Evolutionary conservation across 2,113 vertebrate genomes (phyloP).

Genomic region (Poeciliopsis retropinna): DNA sequence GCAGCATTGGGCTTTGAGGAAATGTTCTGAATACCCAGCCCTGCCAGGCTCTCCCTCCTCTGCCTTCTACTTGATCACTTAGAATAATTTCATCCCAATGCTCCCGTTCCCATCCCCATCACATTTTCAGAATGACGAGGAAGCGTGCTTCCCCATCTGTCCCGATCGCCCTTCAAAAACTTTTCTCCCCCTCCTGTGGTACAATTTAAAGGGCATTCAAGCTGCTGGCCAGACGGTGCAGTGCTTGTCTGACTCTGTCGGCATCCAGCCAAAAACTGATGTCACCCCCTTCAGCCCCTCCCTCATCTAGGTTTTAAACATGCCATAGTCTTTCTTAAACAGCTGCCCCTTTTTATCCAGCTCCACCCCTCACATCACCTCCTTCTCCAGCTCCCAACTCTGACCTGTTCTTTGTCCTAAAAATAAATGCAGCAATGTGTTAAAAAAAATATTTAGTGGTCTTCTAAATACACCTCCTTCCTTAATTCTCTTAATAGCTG

Average conservation of each 20-base stretch:
- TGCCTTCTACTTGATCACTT: constrained; percentile 65
- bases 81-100: constrained; percentile 62
- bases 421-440: constrained; percentile 38
- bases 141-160: constrained; percentile 38
- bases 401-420: constrained; percentile 34
- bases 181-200: constrained; percentile 34
- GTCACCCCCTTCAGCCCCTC: constrained; percentile 47
- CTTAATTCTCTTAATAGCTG: constrained; percentile 1
- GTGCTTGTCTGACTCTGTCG: constrained; percentile 60
- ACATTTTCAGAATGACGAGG: constrained; percentile 64
- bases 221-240: constrained; percentile 47
- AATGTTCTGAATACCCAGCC: constrained; percentile 55
- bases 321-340: constrained; percentile 16
- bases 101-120: constrained; percentile 23
- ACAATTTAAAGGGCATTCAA: constrained; percentile 62
- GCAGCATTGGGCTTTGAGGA: constrained; percentile 60
- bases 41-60: constrained; percentile 61
- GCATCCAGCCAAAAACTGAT: constrained; percentile 51
- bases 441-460: constrained; percentile 4
- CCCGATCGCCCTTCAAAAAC: constrained; percentile 56
- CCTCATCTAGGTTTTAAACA: constrained; percentile 4
- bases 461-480: not conserved
- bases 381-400: constrained; percentile 27
- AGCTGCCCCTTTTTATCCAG: constrained; percentile 33
- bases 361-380: constrained; percentile 20